These are phyloP conservation scores for Fukomys damarensis DNA, from an alignment of 2,113 vertebrate genomes.

Conservation along the genomic window DNA sequence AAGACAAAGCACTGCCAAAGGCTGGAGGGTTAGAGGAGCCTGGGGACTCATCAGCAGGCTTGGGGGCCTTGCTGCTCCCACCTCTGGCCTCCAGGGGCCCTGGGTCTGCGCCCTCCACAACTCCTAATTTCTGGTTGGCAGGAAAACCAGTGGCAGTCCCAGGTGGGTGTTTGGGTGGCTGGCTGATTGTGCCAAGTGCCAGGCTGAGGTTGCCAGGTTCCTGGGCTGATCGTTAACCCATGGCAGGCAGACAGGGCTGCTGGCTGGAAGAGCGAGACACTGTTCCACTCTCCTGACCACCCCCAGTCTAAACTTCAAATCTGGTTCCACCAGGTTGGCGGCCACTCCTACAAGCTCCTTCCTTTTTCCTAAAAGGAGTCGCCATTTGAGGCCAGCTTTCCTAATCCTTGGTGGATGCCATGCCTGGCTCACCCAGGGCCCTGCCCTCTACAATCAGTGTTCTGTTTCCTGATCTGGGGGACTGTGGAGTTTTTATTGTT, in stretches of 20 bases:
- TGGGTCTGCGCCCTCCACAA: conserved; percentile 22
- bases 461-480: neutral
- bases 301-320: neutral
- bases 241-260: conserved; percentile 23
- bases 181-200: conserved; percentile 63
- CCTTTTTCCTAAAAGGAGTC: conserved; percentile 51
- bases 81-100: conserved; percentile 44
- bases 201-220: conserved; percentile 70
- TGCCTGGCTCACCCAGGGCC: neutral
- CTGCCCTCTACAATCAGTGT: neutral
- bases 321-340: neutral
- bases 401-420: neutral
- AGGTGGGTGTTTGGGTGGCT: conserved; percentile 70
- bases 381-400: neutral
- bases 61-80: conserved; percentile 3
- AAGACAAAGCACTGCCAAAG: neutral
- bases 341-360: conserved; percentile 4
- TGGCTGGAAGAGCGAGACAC: neutral
- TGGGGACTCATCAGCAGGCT: conserved; percentile 9
- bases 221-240: conserved; percentile 64
- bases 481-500: neutral
- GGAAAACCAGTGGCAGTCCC: conserved; percentile 64
- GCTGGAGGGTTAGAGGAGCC: conserved; percentile 11
- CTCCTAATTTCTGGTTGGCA: conserved; percentile 71
- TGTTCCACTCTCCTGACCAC: neutral